These are phyloP conservation scores for Cinclus cinclus DNA, from an alignment of 2,113 vertebrate genomes.

Conservation along the genomic window DNA sequence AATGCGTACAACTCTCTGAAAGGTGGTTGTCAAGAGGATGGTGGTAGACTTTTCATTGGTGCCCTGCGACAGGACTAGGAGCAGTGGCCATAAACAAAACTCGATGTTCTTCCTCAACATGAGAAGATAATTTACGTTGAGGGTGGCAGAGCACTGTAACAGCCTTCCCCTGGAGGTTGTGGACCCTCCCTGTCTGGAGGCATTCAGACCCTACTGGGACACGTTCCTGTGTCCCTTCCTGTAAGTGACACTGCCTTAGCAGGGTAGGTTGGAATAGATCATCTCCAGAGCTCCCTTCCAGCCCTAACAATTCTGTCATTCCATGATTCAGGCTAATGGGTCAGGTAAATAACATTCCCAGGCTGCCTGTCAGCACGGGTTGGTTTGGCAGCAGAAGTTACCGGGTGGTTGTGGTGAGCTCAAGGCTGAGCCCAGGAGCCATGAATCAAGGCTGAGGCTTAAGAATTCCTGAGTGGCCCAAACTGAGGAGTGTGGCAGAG, in stretches of 20 bases:
- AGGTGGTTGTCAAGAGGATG: background rate
- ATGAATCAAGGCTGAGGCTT: background rate
- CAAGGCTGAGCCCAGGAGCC: background rate
- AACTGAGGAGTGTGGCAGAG: background rate
- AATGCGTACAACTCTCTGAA: too few relatives aligned
- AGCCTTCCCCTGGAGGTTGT: background rate
- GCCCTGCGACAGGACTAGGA: background rate
- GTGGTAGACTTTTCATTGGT: background rate
- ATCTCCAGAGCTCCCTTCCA: background rate
- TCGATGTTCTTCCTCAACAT: background rate
- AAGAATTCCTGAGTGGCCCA: background rate
- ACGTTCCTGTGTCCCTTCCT: background rate
- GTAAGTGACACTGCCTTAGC: too few relatives aligned
- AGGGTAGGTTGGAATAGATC: too few relatives aligned
- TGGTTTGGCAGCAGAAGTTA: background rate
- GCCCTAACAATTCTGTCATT: background rate
- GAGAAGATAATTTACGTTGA: too few relatives aligned
- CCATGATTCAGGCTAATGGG: too few relatives aligned
- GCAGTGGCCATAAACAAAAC: background rate
- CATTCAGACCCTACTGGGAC: background rate
- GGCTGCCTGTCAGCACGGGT: background rate
- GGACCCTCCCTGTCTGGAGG: background rate
- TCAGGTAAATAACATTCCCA: background rate
- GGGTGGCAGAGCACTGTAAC: background rate
- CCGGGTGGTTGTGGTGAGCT: background rate